Percentiles rank a stretch among this genome's conserved stretches.
These are phyloP conservation scores for Meiosimyza platycephala DNA, from an alignment of 2,888 invertebrate genomes.

Conservation along the genomic window DNA sequence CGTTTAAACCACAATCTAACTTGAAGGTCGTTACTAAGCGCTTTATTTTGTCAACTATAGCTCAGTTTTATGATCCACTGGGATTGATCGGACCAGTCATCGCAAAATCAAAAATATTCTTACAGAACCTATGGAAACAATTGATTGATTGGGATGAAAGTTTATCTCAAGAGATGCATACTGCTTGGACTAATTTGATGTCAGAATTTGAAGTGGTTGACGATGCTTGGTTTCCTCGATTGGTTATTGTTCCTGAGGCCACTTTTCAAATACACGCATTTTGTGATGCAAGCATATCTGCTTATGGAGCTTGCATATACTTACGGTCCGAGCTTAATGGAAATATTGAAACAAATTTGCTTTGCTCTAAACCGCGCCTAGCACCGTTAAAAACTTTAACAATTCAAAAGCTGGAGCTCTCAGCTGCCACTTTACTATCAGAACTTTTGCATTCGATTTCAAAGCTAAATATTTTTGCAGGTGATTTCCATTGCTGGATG, in stretches of 20 bases:
- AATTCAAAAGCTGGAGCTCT: slow-evolving; percentile 41
- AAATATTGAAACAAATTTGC: slow-evolving; percentile 10
- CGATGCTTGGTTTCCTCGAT: no score
- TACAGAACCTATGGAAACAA: slow-evolving; percentile 20
- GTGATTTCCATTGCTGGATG: no score
- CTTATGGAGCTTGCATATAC: no score
- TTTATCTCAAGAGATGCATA: not conserved
- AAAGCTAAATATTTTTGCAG: no score
- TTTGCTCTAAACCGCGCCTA: slow-evolving; percentile 42
- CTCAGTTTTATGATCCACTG: slow-evolving; percentile 8
- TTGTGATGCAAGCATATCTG: no score
- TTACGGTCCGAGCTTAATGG: not conserved
- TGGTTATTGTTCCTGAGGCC: no score
- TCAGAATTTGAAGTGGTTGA: not conserved
- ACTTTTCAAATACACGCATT: no score
- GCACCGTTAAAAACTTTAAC: slow-evolving; percentile 41
- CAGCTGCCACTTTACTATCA: slow-evolving; percentile 38
- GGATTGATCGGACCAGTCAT: slow-evolving; percentile 9
- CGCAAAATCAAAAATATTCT: slow-evolving; percentile 12
- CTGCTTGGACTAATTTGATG: not conserved
- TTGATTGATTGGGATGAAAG: slow-evolving; percentile 16
- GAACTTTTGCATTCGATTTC: slow-evolving; percentile 17
- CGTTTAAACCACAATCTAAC: slow-evolving; percentile 24
- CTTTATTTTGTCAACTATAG: not conserved
- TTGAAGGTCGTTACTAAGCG: slow-evolving; percentile 2